Evolutionary conservation across 2,113 vertebrate species (phyloP), one percentile per base, ranked within the genome.

Genomic region (Aphelocoma coerulescens): DNA sequence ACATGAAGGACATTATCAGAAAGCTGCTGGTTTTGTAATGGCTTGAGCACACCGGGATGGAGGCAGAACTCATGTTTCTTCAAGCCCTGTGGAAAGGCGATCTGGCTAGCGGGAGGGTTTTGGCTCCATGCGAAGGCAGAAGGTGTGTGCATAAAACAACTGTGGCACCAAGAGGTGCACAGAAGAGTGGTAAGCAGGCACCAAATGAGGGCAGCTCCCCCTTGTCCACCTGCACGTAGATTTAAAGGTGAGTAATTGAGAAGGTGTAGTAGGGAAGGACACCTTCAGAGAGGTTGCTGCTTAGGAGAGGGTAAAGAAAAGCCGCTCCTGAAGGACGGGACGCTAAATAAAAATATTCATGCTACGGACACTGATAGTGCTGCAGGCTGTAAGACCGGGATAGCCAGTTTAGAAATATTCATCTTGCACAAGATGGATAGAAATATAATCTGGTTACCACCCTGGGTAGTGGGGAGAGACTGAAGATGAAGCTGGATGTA

Each of bases 371-470:
- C 66, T 91, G 93, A 98, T 97, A 97, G 96, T 75, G 91, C 84
- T 88, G 78, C 93, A 81, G 95, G 96, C 93, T 96, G 85, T 80
- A 80, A 92, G 94, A 91, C 92, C 77, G 92, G 95, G 89, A 91
- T 83, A 77, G 97, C 88, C 85, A 91, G 95, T 93, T 91, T 89
- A 95, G 95, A 97, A 96, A 97, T 78, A 97, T 68, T 95, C 92
- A 58, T 85, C 83, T 81, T 96, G 96, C 52, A 55, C 93, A 93
- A 95, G 95, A 87, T 75, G 35, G 96, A 97, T 96, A 95, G 96
- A 97, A 97, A 93, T 95, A 96, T 95, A 97, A 97, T 97, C 96
- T 98, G 87, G 94, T 95, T 98, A 97, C 95, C 96, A 97, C 91
- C 95, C 93, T n/a, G 46, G 89, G 94, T 96, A 91, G 96, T 97